These are phyloP conservation scores for Myzus persicae DNA, from an alignment of 1,140 invertebrate species.

Conservation along the genomic window DNA sequence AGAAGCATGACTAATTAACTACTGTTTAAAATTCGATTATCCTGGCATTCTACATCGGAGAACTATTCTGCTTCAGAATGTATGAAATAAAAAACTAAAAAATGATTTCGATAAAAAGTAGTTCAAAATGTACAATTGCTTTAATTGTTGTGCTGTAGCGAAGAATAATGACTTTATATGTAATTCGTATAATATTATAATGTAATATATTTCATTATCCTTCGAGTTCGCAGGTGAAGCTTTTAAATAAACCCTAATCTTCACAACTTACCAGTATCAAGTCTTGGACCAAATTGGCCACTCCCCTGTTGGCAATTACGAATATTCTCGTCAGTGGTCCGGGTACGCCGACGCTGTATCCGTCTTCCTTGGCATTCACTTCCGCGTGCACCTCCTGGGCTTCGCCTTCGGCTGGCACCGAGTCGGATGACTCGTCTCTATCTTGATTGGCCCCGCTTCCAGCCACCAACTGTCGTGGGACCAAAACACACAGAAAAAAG, in stretches of 20 bases:
- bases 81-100: not conserved
- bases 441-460: conserved; percentile 70
- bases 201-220: no score
- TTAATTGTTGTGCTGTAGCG: not conserved
- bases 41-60: not conserved
- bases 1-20: not conserved
- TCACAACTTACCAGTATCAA: conserved; percentile 76
- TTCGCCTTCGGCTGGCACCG: conserved; percentile 53
- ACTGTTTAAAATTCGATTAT: not conserved
- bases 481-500: conserved; percentile 29
- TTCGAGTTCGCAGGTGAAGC: not conserved
- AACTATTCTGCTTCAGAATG: not conserved
- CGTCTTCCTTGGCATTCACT: conserved; percentile 68
- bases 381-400: conserved; percentile 69
- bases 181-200: not conserved
- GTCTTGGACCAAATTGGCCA: conserved; percentile 84
- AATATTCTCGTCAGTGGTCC: conserved; percentile 84
- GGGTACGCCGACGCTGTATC: conserved; percentile 78
- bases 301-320: conserved; percentile 82
- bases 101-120: not conserved
- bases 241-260: not conserved
- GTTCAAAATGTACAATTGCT: not conserved
- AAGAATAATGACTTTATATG: not conserved
- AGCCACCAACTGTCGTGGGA: conserved; percentile 74
- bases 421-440: conserved; percentile 65